Conservation (phyloP, 2,113 vertebrate species). For the Zootoca vivipara region DNA sequence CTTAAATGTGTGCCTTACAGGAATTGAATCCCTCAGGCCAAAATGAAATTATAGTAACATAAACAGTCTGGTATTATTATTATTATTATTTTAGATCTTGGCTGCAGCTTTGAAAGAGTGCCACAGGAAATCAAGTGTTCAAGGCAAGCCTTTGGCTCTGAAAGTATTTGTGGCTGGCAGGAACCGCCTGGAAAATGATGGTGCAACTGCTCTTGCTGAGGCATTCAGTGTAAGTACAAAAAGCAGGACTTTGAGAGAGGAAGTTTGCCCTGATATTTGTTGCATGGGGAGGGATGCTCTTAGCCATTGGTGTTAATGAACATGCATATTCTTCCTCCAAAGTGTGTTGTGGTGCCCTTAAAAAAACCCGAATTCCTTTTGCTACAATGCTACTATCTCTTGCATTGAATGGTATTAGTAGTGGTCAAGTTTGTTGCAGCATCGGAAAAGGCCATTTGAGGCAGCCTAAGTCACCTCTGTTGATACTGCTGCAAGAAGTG, state of each 20-base stretch:
- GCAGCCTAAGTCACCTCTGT: not conserved
- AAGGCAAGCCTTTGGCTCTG: slow-evolving; percentile 84
- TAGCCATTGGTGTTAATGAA: not conserved
- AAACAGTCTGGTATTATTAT: slow-evolving; percentile 9
- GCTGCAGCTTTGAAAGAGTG: slow-evolving; percentile 88
- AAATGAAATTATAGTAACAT: not conserved
- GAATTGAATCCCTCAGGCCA: slow-evolving; percentile 7
- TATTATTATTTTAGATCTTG: slow-evolving; percentile 83
- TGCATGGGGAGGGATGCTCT: not conserved
- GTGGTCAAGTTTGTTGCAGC: not conserved
- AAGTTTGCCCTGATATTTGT: not conserved
- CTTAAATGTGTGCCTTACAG: fast-evolving
- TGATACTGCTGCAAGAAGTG: not conserved
- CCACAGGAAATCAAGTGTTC: slow-evolving; percentile 83
- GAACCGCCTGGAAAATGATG: slow-evolving; percentile 96
- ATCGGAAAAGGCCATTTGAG: not conserved
- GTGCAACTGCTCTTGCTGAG: slow-evolving; percentile 92
- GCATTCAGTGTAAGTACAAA: slow-evolving; percentile 89
- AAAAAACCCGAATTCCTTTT: not conserved
- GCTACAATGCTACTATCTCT: no score
- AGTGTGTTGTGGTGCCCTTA: not conserved
- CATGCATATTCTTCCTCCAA: not conserved
- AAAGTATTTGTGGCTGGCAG: slow-evolving; percentile 95
- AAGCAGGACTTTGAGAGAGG: not conserved
- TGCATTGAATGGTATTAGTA: not conserved